These are phyloP conservation scores for Numenius arquata DNA, from an alignment of 2,113 vertebrate species.

Conservation along the genomic window DNA sequence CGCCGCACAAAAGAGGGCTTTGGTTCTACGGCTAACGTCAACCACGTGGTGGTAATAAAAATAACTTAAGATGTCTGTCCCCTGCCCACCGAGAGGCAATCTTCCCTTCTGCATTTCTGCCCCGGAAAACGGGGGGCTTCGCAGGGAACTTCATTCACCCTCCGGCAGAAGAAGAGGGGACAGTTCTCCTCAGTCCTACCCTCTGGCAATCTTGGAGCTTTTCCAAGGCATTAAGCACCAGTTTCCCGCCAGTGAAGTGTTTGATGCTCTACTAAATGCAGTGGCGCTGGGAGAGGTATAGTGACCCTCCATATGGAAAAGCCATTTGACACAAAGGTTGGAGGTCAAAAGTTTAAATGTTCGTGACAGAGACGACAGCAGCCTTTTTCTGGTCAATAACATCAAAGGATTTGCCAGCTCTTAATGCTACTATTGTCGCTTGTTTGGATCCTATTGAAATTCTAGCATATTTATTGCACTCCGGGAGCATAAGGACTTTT, in stretches of 20 bases:
- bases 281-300: conserved; percentile 15
- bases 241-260: conserved; percentile 33
- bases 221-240: neutral
- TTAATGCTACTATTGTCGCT: conserved; percentile 65
- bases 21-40: neutral
- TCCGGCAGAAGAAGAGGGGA: neutral
- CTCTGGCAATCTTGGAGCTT: neutral
- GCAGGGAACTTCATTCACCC: neutral
- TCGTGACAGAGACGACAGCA: conserved; percentile 65
- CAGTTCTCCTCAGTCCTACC: neutral
- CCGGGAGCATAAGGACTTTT: conserved; percentile 40
- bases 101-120: neutral
- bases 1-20: neutral
- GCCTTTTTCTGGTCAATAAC: conserved; percentile 65
- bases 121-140: neutral
- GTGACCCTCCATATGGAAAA: conserved; percentile 64
- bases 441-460: conserved; percentile 69
- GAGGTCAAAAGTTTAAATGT: conserved; percentile 79
- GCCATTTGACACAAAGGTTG: conserved; percentile 70
- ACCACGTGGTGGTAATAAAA: neutral
- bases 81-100: fast-evolving
- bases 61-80: neutral
- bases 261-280: conserved; percentile 18
- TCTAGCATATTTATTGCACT: conserved; percentile 68
- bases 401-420: conserved; percentile 69